phyloP scores from a whole-genome alignment of 2,888 invertebrate species.

The Theristus sp. region DNA sequence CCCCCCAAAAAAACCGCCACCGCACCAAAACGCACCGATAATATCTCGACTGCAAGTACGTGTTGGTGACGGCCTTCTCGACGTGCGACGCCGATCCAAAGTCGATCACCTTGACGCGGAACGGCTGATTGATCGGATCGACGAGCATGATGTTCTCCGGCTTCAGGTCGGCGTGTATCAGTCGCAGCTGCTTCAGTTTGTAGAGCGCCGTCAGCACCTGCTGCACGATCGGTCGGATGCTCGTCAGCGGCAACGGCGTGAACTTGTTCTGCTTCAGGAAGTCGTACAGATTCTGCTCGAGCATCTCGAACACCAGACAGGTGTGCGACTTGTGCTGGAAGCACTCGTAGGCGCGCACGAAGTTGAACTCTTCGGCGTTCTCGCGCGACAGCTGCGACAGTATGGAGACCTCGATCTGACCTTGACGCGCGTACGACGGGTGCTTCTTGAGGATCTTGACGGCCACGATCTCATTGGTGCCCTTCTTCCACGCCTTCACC shows the following conservation, averaged over 20 bases:
- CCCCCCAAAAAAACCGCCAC: too few species aligned
- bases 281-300: slow-evolving; percentile 98
- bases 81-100: slow-evolving; percentile 98
- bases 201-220: slow-evolving; percentile 68
- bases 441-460: slow-evolving; percentile 99
- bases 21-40: slow-evolving; percentile 61
- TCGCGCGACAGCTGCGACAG: slow-evolving; percentile 51
- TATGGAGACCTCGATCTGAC: slow-evolving; percentile 70
- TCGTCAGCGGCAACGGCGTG: slow-evolving; percentile 89
- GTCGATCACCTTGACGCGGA: slow-evolving; percentile 97
- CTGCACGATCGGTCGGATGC: slow-evolving; percentile 93
- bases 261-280: slow-evolving; percentile 99
- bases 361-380: slow-evolving; percentile 98
- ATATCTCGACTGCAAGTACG: slow-evolving; percentile 94
- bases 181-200: slow-evolving; percentile 75
- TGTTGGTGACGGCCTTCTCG: slow-evolving; percentile 97
- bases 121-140: slow-evolving; percentile 90
- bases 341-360: slow-evolving; percentile 98
- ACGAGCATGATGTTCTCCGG: slow-evolving; percentile 99
- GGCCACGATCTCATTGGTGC: slow-evolving; percentile 98
- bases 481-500: slow-evolving; percentile 99
- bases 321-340: slow-evolving; percentile 99
- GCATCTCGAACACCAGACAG: slow-evolving; percentile 97
- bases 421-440: slow-evolving; percentile 97
- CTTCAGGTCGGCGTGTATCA: slow-evolving; percentile 97